These are phyloP conservation scores for Serranus cabrilla DNA, from an alignment of 2,797 vertebrate genomes.

Conservation along the genomic window DNA sequence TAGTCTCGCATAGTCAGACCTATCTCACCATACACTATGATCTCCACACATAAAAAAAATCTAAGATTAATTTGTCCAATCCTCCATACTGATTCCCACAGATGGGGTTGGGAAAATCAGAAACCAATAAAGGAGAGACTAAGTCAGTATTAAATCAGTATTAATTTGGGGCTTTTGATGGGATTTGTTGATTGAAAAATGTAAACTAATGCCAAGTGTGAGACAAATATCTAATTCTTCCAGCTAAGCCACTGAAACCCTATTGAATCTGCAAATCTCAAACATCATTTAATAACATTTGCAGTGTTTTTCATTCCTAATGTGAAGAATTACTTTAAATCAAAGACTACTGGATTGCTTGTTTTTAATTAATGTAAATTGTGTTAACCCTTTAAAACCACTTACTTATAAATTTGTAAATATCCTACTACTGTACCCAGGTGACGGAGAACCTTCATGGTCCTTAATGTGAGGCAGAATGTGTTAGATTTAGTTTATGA, in stretches of 20 bases:
- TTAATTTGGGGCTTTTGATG: background rate
- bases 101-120: background rate
- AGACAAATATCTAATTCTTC: no score
- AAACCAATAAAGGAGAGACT: background rate
- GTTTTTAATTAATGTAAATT: background rate
- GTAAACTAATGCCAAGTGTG: background rate
- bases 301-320: background rate
- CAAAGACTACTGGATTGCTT: background rate
- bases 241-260: no score
- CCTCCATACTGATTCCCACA: background rate
- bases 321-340: background rate
- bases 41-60: no score
- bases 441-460: background rate
- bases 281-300: conserved; percentile 11
- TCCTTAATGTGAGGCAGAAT: conserved; percentile 9
- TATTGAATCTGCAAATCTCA: background rate
- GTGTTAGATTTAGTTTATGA: background rate
- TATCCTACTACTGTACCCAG: background rate
- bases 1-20: no score
- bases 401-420: background rate
- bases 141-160: background rate
- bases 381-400: background rate
- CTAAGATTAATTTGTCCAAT: no score
- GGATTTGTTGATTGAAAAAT: background rate
- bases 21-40: no score